Conservation (phyloP, 2,888 invertebrate genomes). For the Gonocerus acuteangulatus region DNA sequence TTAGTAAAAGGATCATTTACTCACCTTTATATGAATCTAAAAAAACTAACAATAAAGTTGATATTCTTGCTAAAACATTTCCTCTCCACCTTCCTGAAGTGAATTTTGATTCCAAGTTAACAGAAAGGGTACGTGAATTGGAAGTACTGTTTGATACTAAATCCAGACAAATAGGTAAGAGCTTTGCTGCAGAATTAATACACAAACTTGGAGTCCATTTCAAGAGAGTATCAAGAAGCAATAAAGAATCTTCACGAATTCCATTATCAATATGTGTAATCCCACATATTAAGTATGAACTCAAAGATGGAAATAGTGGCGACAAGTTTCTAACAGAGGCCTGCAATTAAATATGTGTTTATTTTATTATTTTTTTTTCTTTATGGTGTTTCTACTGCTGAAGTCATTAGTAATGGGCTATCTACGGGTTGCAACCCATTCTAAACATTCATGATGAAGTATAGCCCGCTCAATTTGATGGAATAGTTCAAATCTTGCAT, state of each 20-base stretch:
- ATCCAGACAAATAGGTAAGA: conserved; percentile 71
- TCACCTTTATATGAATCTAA: conserved; percentile 14
- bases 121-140: conserved; percentile 42
- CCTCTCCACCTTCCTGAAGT: conserved; percentile 72
- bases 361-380: too few relatives aligned
- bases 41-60: conserved; percentile 48
- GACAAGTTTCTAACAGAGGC: conserved; percentile 49
- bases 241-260: conserved; percentile 75
- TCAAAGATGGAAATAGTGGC: conserved; percentile 69
- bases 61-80: conserved; percentile 64
- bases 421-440: too few relatives aligned
- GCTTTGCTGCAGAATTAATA: conserved; percentile 57
- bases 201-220: conserved; percentile 58
- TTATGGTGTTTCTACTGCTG: too few relatives aligned
- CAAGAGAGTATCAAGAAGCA: conserved; percentile 69
- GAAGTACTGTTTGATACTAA: conserved; percentile 69
- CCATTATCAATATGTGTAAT: conserved; percentile 79
- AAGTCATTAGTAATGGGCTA: too few relatives aligned
- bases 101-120: conserved; percentile 51
- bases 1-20: too few relatives aligned
- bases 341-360: conserved; percentile 39
- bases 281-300: conserved; percentile 74
- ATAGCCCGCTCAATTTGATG: too few relatives aligned
- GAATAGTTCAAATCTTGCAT: too few relatives aligned
- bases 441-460: too few relatives aligned